Evolutionary conservation across 2,888 invertebrate genomes (phyloP).

Genomic region (Cosmopolites sordidus): DNA sequence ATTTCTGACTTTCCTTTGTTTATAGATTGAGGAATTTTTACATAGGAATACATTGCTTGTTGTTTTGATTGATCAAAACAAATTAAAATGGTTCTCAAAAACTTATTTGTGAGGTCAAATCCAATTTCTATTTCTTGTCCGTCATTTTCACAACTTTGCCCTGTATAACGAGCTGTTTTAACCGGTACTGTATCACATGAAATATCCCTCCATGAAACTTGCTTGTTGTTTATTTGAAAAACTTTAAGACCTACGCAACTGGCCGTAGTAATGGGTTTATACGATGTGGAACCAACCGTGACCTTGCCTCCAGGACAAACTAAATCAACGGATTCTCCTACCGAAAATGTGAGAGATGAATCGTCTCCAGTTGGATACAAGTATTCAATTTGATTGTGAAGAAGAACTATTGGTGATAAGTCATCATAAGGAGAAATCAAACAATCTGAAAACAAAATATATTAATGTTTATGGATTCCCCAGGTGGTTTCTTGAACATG

Average conservation of each 20-base stretch:
- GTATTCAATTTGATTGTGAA: not conserved
- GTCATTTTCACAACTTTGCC: not conserved
- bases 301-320: not conserved
- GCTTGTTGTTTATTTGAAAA: not conserved
- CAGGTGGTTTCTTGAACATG: too few relatives aligned
- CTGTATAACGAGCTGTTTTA: not conserved
- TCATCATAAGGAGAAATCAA: not conserved
- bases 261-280: not conserved
- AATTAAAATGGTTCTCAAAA: slow-evolving; percentile 50
- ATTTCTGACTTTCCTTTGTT: not conserved
- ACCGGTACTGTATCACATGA: not conserved
- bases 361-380: not conserved
- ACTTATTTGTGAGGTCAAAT: slow-evolving; percentile 34
- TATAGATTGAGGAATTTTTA: slow-evolving; percentile 43
- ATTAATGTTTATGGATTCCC: too few relatives aligned
- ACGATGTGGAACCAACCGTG: not conserved
- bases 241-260: not conserved
- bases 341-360: not conserved
- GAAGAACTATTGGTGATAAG: not conserved
- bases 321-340: not conserved
- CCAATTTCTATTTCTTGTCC: slow-evolving; percentile 19
- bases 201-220: not conserved
- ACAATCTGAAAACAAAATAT: not conserved
- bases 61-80: slow-evolving; percentile 53
- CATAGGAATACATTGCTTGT: slow-evolving; percentile 53